Evolutionary conservation across 1,140 invertebrate genomes (phyloP).

Genomic region (Caenorhabditis elegans): WBcel235 BX284604.4:3028501-3029000

Average conservation of each 20-base stretch:
- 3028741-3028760: background rate
- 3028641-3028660: slow-evolving; percentile 42
- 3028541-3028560: background rate
- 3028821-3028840: background rate
- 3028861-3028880: slow-evolving; percentile 6
- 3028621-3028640: background rate
- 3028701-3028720: background rate
- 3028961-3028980: too few species aligned
- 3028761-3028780: too few species aligned
- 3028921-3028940: slow-evolving; percentile 12
- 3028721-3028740: slow-evolving; percentile 40
- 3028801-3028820: background rate
- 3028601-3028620: too few species aligned
- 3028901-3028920: background rate
- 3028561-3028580: background rate
- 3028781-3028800: background rate
- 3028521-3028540: background rate
- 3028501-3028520: slow-evolving; percentile 21
- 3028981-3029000: too few species aligned
- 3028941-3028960: too few species aligned
- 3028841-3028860: background rate
- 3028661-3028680: slow-evolving; percentile 41
- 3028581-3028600: too few species aligned
- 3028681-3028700: slow-evolving; percentile 45
- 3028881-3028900: background rate